These are phyloP conservation scores for Chelon auratus DNA, from an alignment of 2,797 vertebrate species.

Conservation along the genomic window DNA sequence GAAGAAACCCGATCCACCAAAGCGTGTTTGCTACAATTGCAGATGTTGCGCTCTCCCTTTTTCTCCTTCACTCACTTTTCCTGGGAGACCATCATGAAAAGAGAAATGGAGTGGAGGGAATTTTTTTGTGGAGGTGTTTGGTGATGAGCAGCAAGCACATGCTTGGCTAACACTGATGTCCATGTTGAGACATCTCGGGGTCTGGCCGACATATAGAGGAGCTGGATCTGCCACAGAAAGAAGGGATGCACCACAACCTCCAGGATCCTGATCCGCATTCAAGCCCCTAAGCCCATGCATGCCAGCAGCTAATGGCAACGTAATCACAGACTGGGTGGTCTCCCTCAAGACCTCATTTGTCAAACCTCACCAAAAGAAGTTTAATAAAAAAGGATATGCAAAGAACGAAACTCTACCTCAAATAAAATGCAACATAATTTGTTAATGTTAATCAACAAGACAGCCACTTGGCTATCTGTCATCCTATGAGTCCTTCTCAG, in stretches of 20 bases:
- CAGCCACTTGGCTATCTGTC: conserved; percentile 32
- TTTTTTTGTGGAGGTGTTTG: conserved; percentile 55
- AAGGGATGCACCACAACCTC: conserved; percentile 46
- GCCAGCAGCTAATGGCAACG: conserved; percentile 59
- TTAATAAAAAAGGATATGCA: conserved; percentile 18
- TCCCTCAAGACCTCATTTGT: conserved; percentile 48
- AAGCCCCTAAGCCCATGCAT: conserved; percentile 35
- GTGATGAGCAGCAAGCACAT: conserved; percentile 59
- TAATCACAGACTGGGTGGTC: conserved; percentile 75
- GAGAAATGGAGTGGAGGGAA: conserved; percentile 40
- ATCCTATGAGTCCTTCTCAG: conserved; percentile 18
- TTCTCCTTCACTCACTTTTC: conserved; percentile 54
- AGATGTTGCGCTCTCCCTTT: conserved; percentile 74
- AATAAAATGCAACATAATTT: conserved; percentile 8
- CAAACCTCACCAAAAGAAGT: conserved; percentile 30
- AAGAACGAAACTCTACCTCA: conserved; percentile 30
- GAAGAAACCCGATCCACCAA: conserved; percentile 76
- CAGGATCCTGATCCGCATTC: conserved; percentile 40
- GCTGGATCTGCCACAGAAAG: conserved; percentile 39
- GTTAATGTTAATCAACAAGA: conserved; percentile 25
- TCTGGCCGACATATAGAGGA: conserved; percentile 40
- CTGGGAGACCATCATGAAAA: conserved; percentile 55
- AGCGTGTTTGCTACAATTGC: conserved; percentile 77
- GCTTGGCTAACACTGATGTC: conserved; percentile 54
- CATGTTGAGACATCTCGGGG: conserved; percentile 38